phyloP scores from a whole-genome alignment of 30 jellyfish, hydroid and myxozoan genomes.

The Cassiopea xamachana region DNA sequence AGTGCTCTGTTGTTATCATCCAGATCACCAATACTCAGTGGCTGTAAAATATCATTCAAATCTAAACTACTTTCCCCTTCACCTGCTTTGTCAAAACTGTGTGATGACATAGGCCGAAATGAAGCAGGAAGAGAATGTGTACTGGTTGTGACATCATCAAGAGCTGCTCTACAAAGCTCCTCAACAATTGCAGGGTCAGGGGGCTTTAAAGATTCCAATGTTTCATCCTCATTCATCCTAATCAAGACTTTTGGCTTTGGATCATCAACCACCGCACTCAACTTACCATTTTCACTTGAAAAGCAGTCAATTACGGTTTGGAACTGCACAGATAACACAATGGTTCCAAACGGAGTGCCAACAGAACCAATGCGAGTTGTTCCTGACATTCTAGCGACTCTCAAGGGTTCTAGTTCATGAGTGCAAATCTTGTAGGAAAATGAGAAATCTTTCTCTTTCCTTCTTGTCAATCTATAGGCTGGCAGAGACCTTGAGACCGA shows the following conservation, averaged over 20 bases:
- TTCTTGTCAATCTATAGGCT: constrained; percentile 75
- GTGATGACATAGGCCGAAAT: constrained; percentile 48
- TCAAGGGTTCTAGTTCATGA: constrained; percentile 34
- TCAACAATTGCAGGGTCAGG: constrained; percentile 77
- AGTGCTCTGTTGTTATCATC: constrained; percentile 63
- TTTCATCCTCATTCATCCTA: constrained; percentile 52
- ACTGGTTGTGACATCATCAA: constrained; percentile 71
- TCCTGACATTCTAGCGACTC: constrained; percentile 44
- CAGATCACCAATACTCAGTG: constrained; percentile 57
- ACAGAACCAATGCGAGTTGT: constrained; percentile 69
- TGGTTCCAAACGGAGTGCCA: constrained; percentile 84
- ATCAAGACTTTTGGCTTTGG: constrained; percentile 41
- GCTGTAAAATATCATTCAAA: constrained; percentile 31
- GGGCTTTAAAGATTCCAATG: constrained; percentile 37
- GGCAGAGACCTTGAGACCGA: constrained; percentile 87
- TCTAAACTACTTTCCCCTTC: constrained; percentile 27
- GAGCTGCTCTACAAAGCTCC: constrained; percentile 90
- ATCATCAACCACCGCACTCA: not conserved
- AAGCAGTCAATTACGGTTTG: constrained; percentile 64
- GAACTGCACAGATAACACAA: constrained; percentile 50
- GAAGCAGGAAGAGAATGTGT: constrained; percentile 73
- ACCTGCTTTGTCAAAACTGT: constrained; percentile 25
- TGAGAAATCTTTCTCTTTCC: constrained; percentile 78
- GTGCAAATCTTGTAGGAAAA: constrained; percentile 73
- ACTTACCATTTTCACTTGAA: constrained; percentile 3